Base-by-base conservation (phyloP, 2,888 invertebrate species). In the Balanococcus diminutus region DNA sequence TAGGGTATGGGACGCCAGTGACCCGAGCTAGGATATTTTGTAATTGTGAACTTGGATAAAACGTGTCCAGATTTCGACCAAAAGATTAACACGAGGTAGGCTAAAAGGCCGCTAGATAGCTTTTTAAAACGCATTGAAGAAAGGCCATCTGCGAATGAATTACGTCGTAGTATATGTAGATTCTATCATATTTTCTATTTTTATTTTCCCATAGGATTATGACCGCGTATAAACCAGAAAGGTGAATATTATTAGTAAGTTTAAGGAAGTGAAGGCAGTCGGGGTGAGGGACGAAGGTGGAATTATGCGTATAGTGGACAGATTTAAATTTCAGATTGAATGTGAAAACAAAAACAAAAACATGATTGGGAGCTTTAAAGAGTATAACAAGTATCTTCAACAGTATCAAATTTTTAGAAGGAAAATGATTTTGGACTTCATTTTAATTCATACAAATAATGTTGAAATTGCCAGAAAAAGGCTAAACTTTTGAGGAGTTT, bases 171-270 rank as follows among this genome's bases (percentile, higher is more conserved):
- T 67, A 11, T 67, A 16, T 9, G 16, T 19, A 16, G 28, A 67
- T 28, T 28, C 25, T 61, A 61, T 2, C 61, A 5, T 11, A 2
- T 28, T 67, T 67, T 67, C 28, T 67, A 16, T 22, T 6, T 6
- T 51, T 8, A 28, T 16, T 67, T 67, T 67, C 67, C 67, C 67
- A 67, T 67, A 67, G 67, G 67, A 67, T 67, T 67, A 67, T 67
- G 67, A 67, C 16, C 28, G 5, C 2, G 67, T 67, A 25, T 25
- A 25, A 67, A 67, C 67, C 67, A 28, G 28, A 67, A 67, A 67
- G 28, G 67, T 28, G 67, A 67, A 56, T 56, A 56, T 56, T 56
- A 56, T 56, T 22, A 56, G 56, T 2, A 22, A 56, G 56, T 56
- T 22, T 56, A 56, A 56, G 56, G 56, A 56, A 22, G 56, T 56